Conservation (phyloP, 2,113 vertebrate genomes). For the Strigops habroptila region DNA sequence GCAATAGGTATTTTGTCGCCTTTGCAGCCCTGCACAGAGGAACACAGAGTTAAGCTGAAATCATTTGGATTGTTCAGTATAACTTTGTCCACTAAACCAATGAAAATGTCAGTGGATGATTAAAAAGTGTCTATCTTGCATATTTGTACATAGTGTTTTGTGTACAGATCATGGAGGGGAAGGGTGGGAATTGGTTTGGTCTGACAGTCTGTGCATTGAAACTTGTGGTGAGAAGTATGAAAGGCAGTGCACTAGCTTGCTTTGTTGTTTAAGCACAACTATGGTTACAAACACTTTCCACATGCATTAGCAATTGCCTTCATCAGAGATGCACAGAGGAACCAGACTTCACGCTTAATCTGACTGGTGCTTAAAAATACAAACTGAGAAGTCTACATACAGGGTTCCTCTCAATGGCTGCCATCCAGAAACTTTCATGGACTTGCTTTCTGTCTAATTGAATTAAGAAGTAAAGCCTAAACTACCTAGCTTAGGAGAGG, state of each 20-base stretch:
- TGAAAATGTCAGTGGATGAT: neutral
- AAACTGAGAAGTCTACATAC: neutral
- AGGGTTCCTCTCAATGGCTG: neutral
- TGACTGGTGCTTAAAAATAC: neutral
- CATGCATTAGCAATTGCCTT: constrained; percentile 46
- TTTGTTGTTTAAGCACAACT: neutral
- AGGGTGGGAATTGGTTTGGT: neutral
- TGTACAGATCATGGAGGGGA: neutral
- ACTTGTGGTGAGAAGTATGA: neutral
- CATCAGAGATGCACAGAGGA: neutral
- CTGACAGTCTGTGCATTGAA: neutral
- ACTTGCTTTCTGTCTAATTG: neutral
- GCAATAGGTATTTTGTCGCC: constrained; percentile 29
- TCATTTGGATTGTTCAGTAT: neutral
- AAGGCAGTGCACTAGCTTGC: neutral
- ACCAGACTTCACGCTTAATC: neutral
- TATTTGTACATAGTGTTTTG: neutral
- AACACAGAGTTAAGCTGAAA: neutral
- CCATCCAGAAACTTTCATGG: neutral
- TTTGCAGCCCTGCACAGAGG: neutral
- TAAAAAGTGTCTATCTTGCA: neutral
- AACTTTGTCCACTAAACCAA: neutral
- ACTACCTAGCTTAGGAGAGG: neutral
- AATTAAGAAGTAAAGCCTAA: constrained; percentile 7
- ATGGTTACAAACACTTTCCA: neutral